Evolutionary conservation across 2,113 vertebrate genomes (phyloP).

Genomic region (Aplodontia rufa): DNA sequence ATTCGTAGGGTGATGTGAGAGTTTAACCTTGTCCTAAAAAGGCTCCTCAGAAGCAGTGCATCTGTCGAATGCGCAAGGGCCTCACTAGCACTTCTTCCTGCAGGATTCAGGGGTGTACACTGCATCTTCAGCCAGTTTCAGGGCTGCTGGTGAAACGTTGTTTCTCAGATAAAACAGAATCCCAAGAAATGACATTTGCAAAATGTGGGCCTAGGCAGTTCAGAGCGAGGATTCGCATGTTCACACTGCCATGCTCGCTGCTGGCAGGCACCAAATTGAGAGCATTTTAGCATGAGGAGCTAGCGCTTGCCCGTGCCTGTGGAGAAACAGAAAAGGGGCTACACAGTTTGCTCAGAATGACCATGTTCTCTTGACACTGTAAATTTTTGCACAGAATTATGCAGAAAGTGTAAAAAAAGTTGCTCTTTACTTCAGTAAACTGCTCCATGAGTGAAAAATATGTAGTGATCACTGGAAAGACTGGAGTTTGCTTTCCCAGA

Average conservation of each 20-base stretch:
- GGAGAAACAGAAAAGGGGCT: slow-evolving; percentile 48
- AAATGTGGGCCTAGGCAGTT: slow-evolving; percentile 51
- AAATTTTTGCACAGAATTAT: slow-evolving; percentile 56
- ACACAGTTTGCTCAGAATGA: background rate
- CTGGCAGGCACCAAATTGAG: slow-evolving; percentile 3
- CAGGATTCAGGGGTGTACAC: background rate
- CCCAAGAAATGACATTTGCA: slow-evolving; percentile 59
- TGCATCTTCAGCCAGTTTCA: background rate
- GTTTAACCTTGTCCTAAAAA: background rate
- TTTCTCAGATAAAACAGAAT: slow-evolving; percentile 50
- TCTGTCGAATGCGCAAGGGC: background rate
- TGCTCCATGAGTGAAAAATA: background rate
- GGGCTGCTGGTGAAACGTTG: background rate
- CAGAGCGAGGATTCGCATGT: slow-evolving; percentile 50
- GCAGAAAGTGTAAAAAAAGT: slow-evolving; percentile 41
- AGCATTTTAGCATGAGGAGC: slow-evolving; percentile 51
- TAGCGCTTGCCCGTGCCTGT: background rate
- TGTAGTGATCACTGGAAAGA: background rate
- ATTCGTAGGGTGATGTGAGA: background rate
- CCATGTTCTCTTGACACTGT: slow-evolving; percentile 13
- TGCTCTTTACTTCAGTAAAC: background rate
- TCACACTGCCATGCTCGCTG: background rate
- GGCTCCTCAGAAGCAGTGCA: background rate
- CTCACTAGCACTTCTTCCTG: background rate
- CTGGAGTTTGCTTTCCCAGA: slow-evolving; percentile 6